Conservation (phyloP, 92 coral and sea anemone genomes). For the Porites cylindrica region DNA sequence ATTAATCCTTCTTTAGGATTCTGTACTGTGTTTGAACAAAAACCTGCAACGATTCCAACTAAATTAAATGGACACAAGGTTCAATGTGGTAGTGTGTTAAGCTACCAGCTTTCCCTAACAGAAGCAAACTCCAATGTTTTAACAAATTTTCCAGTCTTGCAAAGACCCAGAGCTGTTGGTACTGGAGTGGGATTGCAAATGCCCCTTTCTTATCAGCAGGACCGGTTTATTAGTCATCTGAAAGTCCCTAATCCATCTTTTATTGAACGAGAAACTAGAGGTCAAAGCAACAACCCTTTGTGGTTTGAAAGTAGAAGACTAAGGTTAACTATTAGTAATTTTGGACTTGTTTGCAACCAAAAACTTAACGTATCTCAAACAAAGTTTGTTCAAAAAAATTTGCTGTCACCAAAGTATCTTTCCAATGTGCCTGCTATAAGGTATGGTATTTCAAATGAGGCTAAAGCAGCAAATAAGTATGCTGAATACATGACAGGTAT, state of each 20-base stretch:
- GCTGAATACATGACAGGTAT: constrained; percentile 58
- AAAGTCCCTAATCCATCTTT: constrained; percentile 48
- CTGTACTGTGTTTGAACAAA: not conserved
- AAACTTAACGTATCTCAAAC: constrained; percentile 55
- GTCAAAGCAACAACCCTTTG: constrained; percentile 62
- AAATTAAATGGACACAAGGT: constrained; percentile 43
- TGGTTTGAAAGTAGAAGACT: constrained; percentile 63
- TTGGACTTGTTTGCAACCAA: constrained; percentile 70
- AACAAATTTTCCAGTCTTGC: constrained; percentile 32
- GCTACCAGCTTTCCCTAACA: constrained; percentile 61
- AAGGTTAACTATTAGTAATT: constrained; percentile 76
- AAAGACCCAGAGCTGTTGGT: constrained; percentile 30
- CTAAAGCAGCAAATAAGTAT: constrained; percentile 64
- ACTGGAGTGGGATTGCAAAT: constrained; percentile 44
- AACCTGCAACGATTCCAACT: constrained; percentile 59
- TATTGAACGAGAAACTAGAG: constrained; percentile 70
- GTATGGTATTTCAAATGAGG: constrained; percentile 62
- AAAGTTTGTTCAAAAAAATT: constrained; percentile 45
- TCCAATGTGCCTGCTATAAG: constrained; percentile 59
- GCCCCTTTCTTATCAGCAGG: constrained; percentile 54
- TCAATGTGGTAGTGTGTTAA: constrained; percentile 69
- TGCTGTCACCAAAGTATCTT: constrained; percentile 37
- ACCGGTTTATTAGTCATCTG: constrained; percentile 48
- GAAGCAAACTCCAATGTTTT: constrained; percentile 63
- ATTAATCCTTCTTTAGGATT: constrained; percentile 55